Evolutionary conservation across 2,797 vertebrate genomes (phyloP).

Genomic region (Pipistrellus kuhlii): DNA sequence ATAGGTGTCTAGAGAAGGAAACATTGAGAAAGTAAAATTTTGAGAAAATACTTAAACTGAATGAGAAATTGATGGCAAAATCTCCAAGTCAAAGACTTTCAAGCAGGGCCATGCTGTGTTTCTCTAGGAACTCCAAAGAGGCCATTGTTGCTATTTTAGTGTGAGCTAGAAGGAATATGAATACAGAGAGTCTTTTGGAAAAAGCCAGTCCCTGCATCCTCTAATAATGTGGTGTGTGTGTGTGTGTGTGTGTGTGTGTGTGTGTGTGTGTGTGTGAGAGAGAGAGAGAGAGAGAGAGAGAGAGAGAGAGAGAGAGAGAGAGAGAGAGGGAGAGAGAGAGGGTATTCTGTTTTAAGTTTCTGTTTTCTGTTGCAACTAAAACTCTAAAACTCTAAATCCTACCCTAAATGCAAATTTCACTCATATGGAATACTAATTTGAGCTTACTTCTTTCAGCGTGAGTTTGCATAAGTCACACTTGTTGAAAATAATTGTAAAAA

Average conservation of each 20-base stretch:
- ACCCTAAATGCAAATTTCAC: background rate
- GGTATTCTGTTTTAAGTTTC: background rate
- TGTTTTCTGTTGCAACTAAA: constrained; percentile 25
- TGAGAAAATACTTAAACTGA: background rate
- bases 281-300: background rate
- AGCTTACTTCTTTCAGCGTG: constrained; percentile 43
- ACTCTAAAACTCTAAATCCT: constrained; percentile 25
- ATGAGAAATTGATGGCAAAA: background rate
- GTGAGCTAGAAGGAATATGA: background rate
- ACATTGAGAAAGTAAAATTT: background rate
- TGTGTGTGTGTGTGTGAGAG: background rate
- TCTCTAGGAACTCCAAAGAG: background rate
- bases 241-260: background rate
- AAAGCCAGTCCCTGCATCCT: background rate
- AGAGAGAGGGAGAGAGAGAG: no score
- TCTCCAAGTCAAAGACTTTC: background rate
- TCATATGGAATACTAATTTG: constrained; percentile 59
- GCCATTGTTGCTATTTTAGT: background rate
- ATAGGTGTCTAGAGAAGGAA: background rate
- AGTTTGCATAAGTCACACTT: constrained; percentile 55
- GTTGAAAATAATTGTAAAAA: constrained; percentile 44
- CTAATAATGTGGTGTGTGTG: background rate
- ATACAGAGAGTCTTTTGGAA: background rate
- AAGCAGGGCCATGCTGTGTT: background rate
- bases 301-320: background rate